Evolutionary conservation across 2,113 vertebrate species (phyloP).

Genomic region (Corapipo altera): DNA sequence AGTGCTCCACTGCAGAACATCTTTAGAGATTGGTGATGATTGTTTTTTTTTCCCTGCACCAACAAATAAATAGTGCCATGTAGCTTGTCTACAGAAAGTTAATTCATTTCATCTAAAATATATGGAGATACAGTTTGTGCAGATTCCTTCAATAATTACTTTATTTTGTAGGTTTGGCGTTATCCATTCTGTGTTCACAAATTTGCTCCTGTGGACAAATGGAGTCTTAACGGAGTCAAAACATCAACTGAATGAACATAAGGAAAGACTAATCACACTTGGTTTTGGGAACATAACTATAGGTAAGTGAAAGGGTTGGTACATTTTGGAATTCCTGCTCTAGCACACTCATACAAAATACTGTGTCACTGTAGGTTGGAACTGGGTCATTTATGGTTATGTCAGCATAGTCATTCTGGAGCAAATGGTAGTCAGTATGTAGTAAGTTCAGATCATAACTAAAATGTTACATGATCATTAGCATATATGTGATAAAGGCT

Average conservation of each 20-base stretch:
- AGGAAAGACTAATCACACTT: constrained; percentile 81
- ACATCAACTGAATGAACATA: constrained; percentile 90
- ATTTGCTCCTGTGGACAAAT: constrained; percentile 93
- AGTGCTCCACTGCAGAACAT: not conserved
- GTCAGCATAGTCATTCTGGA: not conserved
- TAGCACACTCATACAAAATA: not conserved
- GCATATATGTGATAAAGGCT: not conserved
- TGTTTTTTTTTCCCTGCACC: not conserved
- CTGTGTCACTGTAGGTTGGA: not conserved
- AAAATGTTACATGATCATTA: not conserved
- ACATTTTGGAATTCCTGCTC: not conserved
- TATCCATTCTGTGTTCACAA: constrained; percentile 96
- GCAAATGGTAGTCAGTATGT: not conserved
- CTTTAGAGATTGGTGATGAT: not conserved
- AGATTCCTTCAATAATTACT: not conserved
- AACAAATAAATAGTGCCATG: not conserved
- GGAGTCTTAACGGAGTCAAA: constrained; percentile 91
- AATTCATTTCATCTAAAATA: not conserved
- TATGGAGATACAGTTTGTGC: not conserved
- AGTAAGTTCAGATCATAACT: not conserved
- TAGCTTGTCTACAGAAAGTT: not conserved
- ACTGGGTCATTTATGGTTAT: not conserved
- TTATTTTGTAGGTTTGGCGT: constrained; percentile 87
- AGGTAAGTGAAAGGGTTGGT: constrained; percentile 73
- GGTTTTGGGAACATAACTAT: constrained; percentile 86